phyloP scores from a whole-genome alignment of 2,888 invertebrate genomes.

The Cyclophora punctaria region DNA sequence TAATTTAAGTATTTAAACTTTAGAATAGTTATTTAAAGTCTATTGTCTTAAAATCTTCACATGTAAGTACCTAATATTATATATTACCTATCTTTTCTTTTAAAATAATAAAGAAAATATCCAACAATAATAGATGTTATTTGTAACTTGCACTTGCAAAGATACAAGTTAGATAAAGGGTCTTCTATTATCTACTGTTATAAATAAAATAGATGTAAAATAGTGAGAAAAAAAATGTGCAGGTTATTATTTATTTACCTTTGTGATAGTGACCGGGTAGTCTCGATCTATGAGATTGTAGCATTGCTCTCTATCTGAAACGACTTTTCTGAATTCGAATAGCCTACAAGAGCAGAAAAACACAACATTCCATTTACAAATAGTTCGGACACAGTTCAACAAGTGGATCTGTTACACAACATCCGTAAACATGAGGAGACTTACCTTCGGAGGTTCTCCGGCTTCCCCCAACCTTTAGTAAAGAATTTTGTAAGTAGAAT shows the following conservation, averaged over 20 bases:
- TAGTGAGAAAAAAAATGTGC: background rate
- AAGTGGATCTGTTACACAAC: constrained; percentile 26
- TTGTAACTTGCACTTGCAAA: too few species aligned
- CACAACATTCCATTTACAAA: too few species aligned
- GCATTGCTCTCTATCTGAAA: constrained; percentile 88
- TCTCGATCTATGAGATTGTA: constrained; percentile 85
- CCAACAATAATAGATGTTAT: too few species aligned
- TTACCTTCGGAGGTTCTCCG: constrained; percentile 90
- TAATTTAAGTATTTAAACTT: too few species aligned
- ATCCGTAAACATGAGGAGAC: constrained; percentile 13
- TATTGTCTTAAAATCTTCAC: too few species aligned
- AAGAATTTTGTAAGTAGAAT: constrained; percentile 93
- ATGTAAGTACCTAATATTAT: too few species aligned
- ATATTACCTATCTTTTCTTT: too few species aligned
- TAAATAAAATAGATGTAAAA: too few species aligned
- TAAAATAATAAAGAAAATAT: too few species aligned
- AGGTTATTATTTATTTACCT: constrained; percentile 70
- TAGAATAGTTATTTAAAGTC: too few species aligned
- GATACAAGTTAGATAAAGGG: too few species aligned
- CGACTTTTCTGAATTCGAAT: constrained; percentile 91
- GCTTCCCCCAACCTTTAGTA: constrained; percentile 97
- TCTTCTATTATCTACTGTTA: too few species aligned
- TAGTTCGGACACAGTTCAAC: background rate
- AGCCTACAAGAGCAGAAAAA: constrained; percentile 73
- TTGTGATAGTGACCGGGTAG: constrained; percentile 90